Evolutionary conservation across 2,888 invertebrate species (phyloP).

Genomic region (Lathronympha strigana): DNA sequence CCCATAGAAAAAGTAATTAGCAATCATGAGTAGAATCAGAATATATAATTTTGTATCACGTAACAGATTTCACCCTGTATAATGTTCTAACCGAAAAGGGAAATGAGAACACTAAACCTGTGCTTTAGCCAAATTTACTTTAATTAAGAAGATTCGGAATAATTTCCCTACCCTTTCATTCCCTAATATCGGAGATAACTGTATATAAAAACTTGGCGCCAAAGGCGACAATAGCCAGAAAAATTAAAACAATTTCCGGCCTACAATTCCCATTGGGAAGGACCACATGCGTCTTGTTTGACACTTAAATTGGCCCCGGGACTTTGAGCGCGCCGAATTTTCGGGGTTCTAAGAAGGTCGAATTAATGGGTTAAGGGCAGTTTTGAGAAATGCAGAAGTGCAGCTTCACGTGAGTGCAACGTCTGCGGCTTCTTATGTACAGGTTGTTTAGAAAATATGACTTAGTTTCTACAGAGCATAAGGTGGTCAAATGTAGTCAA

Average conservation of each 20-base stretch:
- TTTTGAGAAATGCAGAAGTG: conserved; percentile 29
- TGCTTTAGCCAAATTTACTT: too few species aligned
- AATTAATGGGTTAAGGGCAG: conserved; percentile 22
- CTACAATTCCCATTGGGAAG: conserved; percentile 7
- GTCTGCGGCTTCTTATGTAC: neutral
- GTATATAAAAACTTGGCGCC: neutral
- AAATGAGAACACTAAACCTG: too few species aligned
- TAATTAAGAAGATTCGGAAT: neutral
- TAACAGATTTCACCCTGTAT: too few species aligned
- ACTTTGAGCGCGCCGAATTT: conserved; percentile 21
- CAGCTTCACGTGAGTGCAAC: conserved; percentile 20
- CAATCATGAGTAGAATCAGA: too few species aligned
- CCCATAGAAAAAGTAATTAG: too few species aligned
- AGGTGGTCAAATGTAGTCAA: too few species aligned
- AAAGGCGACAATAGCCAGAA: conserved; percentile 15
- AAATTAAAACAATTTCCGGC: conserved; percentile 31
- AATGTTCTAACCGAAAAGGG: too few species aligned
- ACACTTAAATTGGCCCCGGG: conserved; percentile 23
- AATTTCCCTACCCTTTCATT: neutral
- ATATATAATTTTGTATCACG: too few species aligned
- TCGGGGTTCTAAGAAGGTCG: conserved; percentile 30
- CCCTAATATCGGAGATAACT: neutral
- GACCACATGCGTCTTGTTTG: conserved; percentile 18
- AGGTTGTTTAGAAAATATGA: neutral
- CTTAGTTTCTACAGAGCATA: too few species aligned